Base-by-base conservation (phyloP, 1,140 invertebrate species). In the Bactericera cockerelli region DNA sequence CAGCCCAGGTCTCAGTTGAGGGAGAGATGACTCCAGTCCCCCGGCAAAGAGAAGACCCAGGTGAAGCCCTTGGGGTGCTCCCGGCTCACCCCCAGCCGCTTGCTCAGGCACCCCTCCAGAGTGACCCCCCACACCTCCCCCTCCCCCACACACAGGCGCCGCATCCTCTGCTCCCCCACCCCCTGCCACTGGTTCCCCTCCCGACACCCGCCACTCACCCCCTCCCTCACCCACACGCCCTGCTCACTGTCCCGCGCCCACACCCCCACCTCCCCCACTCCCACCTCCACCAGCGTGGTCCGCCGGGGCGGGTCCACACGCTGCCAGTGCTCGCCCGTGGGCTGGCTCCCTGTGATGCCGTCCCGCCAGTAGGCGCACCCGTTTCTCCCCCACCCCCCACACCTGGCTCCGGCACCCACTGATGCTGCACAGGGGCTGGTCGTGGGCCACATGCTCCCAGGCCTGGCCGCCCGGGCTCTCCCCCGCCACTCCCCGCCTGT, bases 301-400 rank as follows among this genome's bases (percentile, higher is more conserved):
- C 83, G 83, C 38, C 72, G 67, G 11, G 81, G 81, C 6, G 81
- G 77, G 63, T 83, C 80, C 14, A 82, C 76, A 62, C 77, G 77
- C 59, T 78, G 74, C 81, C 81, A 81, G 14, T 73, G 68, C 22
- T 71, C 69, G 36, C 78, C 76, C 76, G 76, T 75, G 13, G 81
- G 79, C 69, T 81, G 82, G 21, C 79, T 73, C 39, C 72, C 65
- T 14, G 72, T 79, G 28, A 87, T 80, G 2, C 84, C 85, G 66
- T 81, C 78, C 63, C 85, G 75, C 72, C 79, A 85, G 69, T 85
- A 92, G 4, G 86, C 79, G 62, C 87, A 87, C 31, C 89, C 89
- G 74, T 89, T 90, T 81, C 64, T 81, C 80, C 0, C 85, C 86
- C 25, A 89, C 79, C 1, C 84, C 86, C 90, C 90, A 94, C n/a